A percentile compares a stretch with the other conserved stretches of the same genome.
Conservation (phyloP, 2,113 vertebrate species). For the rabbit (Oryctolagus cuniculus) region DNA sequence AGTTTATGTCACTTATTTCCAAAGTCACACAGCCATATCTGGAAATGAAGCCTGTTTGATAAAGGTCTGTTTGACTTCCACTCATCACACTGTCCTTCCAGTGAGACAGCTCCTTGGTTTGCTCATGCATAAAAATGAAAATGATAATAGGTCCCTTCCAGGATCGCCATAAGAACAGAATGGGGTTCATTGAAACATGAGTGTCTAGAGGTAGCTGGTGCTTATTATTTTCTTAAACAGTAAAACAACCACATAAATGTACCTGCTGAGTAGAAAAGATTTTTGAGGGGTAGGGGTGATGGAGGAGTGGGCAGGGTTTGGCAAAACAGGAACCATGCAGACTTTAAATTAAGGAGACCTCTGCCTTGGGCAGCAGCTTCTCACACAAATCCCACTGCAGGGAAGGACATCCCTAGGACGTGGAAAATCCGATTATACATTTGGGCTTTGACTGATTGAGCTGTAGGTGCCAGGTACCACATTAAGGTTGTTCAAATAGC, state of each 20-base stretch:
- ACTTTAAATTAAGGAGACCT: slow-evolving; percentile 57
- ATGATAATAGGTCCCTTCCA: neutral
- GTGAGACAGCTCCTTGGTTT: neutral
- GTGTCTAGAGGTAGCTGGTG: neutral
- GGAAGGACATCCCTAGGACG: slow-evolving; percentile 11
- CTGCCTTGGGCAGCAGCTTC: slow-evolving; percentile 1
- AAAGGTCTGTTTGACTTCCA: slow-evolving; percentile 27
- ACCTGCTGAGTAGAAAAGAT: slow-evolving; percentile 6
- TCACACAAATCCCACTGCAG: neutral
- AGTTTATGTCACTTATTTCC: neutral
- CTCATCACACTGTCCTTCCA: neutral
- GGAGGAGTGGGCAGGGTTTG: neutral
- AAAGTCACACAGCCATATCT: slow-evolving; percentile 38
- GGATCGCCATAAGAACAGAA: slow-evolving; percentile 7
- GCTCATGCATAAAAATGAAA: neutral
- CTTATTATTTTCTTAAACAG: slow-evolving; percentile 17
- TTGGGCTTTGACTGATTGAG: neutral
- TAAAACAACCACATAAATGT: neutral
- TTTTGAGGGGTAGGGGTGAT: too few species aligned
- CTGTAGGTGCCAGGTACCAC: neutral
- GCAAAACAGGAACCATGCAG: slow-evolving; percentile 16
- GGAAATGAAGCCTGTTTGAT: neutral
- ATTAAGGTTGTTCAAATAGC: slow-evolving; percentile 25
- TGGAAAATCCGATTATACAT: slow-evolving; percentile 25
- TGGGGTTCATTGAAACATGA: neutral